Conservation (phyloP, 2,797 vertebrate species). For the Cossypha heuglini region DNA sequence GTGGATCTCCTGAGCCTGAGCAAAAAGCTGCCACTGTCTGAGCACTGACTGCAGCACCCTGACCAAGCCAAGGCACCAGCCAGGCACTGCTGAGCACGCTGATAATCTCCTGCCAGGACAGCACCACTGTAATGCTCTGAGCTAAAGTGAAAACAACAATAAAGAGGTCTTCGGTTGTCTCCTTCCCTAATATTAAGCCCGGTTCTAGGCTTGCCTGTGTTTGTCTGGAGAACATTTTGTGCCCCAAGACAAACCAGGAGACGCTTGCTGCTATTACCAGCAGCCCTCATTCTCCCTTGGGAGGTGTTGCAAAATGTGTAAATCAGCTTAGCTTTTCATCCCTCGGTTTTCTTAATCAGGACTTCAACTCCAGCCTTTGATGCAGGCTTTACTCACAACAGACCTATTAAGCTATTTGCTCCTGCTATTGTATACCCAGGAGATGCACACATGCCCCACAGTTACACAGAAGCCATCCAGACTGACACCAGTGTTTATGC, state of each 20-base stretch:
- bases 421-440: constrained; percentile 43
- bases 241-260: constrained; percentile 36
- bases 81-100: not conserved
- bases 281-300: constrained; percentile 1
- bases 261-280: constrained; percentile 35
- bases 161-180: not conserved
- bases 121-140: not conserved
- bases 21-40: not conserved
- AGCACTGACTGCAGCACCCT: not conserved
- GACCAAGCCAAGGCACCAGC: not conserved
- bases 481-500: constrained; percentile 36
- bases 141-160: not conserved
- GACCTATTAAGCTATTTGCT: constrained; percentile 61
- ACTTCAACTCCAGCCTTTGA: constrained; percentile 41
- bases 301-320: constrained; percentile 50
- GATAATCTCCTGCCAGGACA: not conserved
- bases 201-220: constrained; percentile 1
- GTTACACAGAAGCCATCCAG: constrained; percentile 43
- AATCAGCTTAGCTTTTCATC: constrained; percentile 44
- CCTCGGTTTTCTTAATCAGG: constrained; percentile 48
- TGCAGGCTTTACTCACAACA: constrained; percentile 58
- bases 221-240: constrained; percentile 13
- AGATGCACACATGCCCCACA: constrained; percentile 59
- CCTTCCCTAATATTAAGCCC: constrained; percentile 1
- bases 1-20: not conserved